Conservation (phyloP, 2,113 vertebrate species). For the Microcebus ravelobensis region DNA sequence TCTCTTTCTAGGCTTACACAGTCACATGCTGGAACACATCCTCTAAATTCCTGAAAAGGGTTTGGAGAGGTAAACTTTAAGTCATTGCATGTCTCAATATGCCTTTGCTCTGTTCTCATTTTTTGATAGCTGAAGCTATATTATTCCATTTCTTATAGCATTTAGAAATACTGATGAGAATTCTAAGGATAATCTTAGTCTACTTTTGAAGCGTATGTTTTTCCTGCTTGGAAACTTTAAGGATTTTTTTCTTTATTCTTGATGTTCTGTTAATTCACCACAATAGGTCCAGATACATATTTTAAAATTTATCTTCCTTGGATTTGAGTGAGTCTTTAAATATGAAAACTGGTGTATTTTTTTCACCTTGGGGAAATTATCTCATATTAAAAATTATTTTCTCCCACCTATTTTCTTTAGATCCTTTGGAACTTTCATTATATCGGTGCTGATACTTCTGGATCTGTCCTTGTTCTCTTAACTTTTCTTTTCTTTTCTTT, state of each 20-base stretch:
- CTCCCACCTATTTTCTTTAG: constrained; percentile 5
- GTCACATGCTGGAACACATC: constrained; percentile 39
- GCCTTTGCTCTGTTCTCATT: constrained; percentile 39
- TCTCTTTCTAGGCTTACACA: constrained; percentile 60
- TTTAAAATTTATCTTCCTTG: constrained; percentile 42
- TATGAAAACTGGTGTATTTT: constrained; percentile 25
- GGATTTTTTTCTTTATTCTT: constrained; percentile 27
- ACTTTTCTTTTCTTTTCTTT: not conserved
- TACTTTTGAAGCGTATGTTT: constrained; percentile 52
- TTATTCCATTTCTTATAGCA: not conserved
- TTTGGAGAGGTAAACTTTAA: constrained; percentile 47
- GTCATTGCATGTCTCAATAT: constrained; percentile 52
- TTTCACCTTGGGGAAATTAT: not conserved
- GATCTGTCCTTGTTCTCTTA: constrained; percentile 17
- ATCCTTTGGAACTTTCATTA: not conserved
- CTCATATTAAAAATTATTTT: constrained; percentile 2
- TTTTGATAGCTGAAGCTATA: not conserved
- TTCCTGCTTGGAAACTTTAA: constrained; percentile 45
- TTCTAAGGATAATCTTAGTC: constrained; percentile 14
- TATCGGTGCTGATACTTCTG: not conserved
- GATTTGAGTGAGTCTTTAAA: constrained; percentile 48
- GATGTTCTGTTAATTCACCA: not conserved
- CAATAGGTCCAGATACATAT: not conserved
- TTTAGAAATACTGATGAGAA: constrained; percentile 37
- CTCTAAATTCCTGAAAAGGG: constrained; percentile 66